phyloP scores from a whole-genome alignment of 2,113 vertebrate species.

The Diglossa brunneiventris region DNA sequence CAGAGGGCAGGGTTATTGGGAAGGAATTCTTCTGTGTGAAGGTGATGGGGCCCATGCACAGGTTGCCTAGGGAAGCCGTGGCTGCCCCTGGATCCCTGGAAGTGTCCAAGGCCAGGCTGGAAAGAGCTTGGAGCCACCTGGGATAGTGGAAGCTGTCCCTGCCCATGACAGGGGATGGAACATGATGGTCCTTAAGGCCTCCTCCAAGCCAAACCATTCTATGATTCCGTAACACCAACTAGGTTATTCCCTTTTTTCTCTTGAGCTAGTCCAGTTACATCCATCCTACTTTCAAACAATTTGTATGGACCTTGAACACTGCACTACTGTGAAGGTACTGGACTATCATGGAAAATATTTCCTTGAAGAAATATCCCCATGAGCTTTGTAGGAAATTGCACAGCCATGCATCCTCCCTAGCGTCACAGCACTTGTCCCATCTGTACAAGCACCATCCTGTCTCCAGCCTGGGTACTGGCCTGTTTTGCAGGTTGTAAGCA shows the following conservation, averaged over 20 bases:
- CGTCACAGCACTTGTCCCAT: not conserved
- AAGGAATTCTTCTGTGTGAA: not conserved
- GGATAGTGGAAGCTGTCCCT: not conserved
- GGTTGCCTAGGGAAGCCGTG: not conserved
- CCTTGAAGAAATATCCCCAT: not conserved
- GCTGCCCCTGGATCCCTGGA: not conserved
- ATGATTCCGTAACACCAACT: not conserved
- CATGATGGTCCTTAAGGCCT: too few species aligned
- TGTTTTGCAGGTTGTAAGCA: not conserved
- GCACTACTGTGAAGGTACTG: not conserved
- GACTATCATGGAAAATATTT: not conserved
- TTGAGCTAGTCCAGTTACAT: not conserved
- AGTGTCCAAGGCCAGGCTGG: not conserved
- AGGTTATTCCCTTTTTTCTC: not conserved
- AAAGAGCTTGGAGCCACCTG: not conserved
- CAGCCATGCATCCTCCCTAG: not conserved
- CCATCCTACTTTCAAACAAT: not conserved
- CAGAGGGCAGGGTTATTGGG: not conserved
- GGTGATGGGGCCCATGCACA: not conserved
- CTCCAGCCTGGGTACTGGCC: not conserved
- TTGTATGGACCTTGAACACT: not conserved
- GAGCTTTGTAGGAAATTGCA: not conserved
- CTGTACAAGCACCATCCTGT: too few species aligned
- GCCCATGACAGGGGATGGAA: not conserved
- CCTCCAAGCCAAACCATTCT: not conserved